These are phyloP conservation scores for Dasyornis broadbenti DNA, from an alignment of 2,113 vertebrate genomes.

Conservation along the genomic window DNA sequence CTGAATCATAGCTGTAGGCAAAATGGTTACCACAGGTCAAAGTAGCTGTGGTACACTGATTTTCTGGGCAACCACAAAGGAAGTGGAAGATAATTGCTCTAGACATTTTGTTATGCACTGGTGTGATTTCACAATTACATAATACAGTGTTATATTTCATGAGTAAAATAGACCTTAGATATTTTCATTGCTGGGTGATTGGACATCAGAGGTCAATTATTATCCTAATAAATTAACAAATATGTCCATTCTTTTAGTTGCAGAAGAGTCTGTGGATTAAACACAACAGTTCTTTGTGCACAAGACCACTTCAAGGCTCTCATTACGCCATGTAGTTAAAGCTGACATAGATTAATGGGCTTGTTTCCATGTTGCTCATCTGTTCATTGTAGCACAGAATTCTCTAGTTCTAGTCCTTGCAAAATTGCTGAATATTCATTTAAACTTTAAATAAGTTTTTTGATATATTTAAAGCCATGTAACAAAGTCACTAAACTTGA, in stretches of 20 bases:
- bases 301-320: not conserved
- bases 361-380: slow-evolving; percentile 23
- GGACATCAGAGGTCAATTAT: not conserved
- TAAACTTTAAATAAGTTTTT: not conserved
- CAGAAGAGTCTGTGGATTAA: not conserved
- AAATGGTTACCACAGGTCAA: not conserved
- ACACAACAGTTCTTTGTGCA: not conserved
- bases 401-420: not conserved
- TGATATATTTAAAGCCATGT: not conserved
- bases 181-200: not conserved
- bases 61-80: slow-evolving; percentile 2
- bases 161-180: not conserved
- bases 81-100: not conserved
- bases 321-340: not conserved
- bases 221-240: slow-evolving; percentile 5
- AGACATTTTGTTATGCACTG: not conserved
- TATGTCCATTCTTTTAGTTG: not conserved
- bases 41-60: not conserved
- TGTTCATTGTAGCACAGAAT: not conserved
- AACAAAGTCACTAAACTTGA: not conserved
- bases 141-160: not conserved
- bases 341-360: not conserved
- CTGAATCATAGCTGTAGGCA: not conserved
- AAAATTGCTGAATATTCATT: slow-evolving; percentile 7
- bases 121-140: not conserved